Base-by-base conservation (phyloP, 2,113 vertebrate species). In the Cairina moschata region DNA sequence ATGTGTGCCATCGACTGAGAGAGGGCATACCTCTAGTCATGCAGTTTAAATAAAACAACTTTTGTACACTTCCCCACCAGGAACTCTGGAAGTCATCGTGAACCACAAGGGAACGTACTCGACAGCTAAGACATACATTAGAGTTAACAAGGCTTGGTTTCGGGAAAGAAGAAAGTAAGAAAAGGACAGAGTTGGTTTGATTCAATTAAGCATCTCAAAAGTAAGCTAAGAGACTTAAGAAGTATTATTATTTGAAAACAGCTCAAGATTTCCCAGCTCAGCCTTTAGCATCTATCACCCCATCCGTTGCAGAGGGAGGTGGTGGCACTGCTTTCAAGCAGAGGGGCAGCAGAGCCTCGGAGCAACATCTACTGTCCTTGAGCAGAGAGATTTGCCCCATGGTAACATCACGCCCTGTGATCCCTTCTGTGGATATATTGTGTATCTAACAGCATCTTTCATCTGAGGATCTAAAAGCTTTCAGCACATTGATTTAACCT, bases 81-180 rank as follows among this genome's bases (percentile, higher is more conserved):
- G 74, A 93, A 76, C 71, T 92, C 84, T 93, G 84, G 84, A 96
- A 94, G n/a, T 46, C 88, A 87, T 95, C 81, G 83, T 4, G 31
- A 93, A 90, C 68, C 85, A 88, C 82, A 91, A 69, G 11, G 55
- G 56, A 95, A 90, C 12, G 42, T 52, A 78, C 68, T 68, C 80
- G 84, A 96, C 91, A 93, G 66, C 79, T 32, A 13, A 88, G 86
- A 83, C 3, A 7, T 31, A 74, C 21, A 66, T 50, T 91, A 88
- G n/a, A 75, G 52, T 58, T 90, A 90, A 95, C 65, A 42, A 84
- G 66, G 44, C 83, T 90, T 95, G 83, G 88, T 54, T 23, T 48
- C 20, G 6, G 36, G 6, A 14, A 11, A 25, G 14, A 6, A 63
- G 38, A 25, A 83, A 63, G 5, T 16, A 83, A 78, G 73, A 81